phyloP scores from a whole-genome alignment of 30 jellyfish, hydroid and myxozoan genomes.

The Aurelia sp. region DNA sequence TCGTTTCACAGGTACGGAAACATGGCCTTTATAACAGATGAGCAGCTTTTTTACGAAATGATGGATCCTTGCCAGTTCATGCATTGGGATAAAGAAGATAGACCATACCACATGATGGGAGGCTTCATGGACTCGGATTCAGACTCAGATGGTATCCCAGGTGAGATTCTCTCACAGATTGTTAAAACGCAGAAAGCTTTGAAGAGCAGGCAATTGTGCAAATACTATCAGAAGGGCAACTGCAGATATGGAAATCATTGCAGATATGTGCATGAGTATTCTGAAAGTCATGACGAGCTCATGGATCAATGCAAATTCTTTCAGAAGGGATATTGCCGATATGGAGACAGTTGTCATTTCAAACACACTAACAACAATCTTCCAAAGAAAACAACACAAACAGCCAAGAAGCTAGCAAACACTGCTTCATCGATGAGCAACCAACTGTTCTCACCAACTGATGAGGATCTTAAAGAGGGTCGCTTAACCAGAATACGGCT shows the following conservation, averaged over 20 bases:
- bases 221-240: conserved; percentile 48
- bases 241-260: conserved; percentile 53
- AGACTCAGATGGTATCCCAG: conserved; percentile 61
- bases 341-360: conserved; percentile 55
- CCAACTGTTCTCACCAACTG: conserved; percentile 52
- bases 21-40: conserved; percentile 47
- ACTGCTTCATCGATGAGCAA: neutral
- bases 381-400: neutral
- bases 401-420: neutral
- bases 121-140: conserved; percentile 23
- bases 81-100: conserved; percentile 48
- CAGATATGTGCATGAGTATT: conserved; percentile 34
- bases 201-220: conserved; percentile 22
- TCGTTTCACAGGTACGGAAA: no score
- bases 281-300: neutral
- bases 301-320: conserved; percentile 36
- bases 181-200: conserved; percentile 7
- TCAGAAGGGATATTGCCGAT: conserved; percentile 60
- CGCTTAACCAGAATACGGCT: conserved; percentile 53
- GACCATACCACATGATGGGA: conserved; percentile 44
- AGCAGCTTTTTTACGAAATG: conserved; percentile 25
- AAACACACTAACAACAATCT: conserved; percentile 10
- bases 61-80: conserved; percentile 53
- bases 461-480: conserved; percentile 55
- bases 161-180: conserved; percentile 31